Evolutionary conservation across 2,797 vertebrate species (phyloP), one percentile per base, ranked within the genome.

Genomic region (Erpetoichthys calabaricus): DNA sequence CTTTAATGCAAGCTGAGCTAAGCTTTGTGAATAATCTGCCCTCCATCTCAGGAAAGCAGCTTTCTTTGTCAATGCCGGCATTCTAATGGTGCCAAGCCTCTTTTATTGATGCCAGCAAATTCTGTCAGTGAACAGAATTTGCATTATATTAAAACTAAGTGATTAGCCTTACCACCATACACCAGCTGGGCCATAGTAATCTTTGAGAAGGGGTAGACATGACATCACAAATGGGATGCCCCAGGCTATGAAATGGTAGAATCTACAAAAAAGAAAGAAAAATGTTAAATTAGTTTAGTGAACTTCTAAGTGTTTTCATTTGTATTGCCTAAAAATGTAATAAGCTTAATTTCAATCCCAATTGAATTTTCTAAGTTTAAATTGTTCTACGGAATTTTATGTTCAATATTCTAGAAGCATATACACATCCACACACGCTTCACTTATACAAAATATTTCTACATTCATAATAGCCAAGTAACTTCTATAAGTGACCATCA

Each of bases 171-270:
- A 86, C 85, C 71, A 69, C 82, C 81, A 90, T 60, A 80, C 70
- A 70, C 86, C 81, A 10, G 83, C 85, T 10, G 80, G 81, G 63
- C 83, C 84, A 42, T 84, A 79, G 77, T 77, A 85, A 65, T 86
- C 80, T 69, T 73, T 80, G 6, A 80, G 62, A 57, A 87, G 72
- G 3, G 80, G 82, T 56, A 86, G 68, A 59, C 75, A 74, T 56
- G 83, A 81, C 66, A 82, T 81, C 65, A 76, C 65, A 68, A 86
- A 75, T 61, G 77, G 81, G 3, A 55, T 60, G 51, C 66, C 58
- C 62, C 70, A 75, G 56, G 57, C 64, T 64, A 67, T 62, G 64
- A 68, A 55, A 52, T 59, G 51, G 62, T 59, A 75, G 50, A 44
- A 54, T 67, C 64, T 65, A 59, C 58, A 66, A 67, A 65, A 61